Percentiles rank a stretch among this genome's conserved stretches.
These are phyloP conservation scores for Eupelmus urozonus DNA, from an alignment of 2,888 invertebrate species.

Conservation along the genomic window DNA sequence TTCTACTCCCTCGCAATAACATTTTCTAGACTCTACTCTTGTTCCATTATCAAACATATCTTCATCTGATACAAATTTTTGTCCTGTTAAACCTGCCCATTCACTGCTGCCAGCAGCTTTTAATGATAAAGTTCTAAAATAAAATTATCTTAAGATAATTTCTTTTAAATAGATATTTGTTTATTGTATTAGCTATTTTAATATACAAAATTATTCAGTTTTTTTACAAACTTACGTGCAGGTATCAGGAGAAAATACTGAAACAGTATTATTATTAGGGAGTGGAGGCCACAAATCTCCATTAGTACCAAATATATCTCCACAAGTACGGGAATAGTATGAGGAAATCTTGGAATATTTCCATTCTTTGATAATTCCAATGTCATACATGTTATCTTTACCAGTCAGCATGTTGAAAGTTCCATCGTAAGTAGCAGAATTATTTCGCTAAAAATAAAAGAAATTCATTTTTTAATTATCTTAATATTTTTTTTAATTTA, in stretches of 20 bases:
- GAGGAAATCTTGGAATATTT: constrained; percentile 80
- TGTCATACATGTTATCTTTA: constrained; percentile 80
- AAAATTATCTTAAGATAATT: constrained; percentile 20
- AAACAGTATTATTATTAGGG: constrained; percentile 79
- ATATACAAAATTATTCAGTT: constrained; percentile 16
- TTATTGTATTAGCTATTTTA: not conserved
- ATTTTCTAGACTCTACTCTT: constrained; percentile 81
- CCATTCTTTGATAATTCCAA: constrained; percentile 87
- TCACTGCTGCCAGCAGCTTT: constrained; percentile 71
- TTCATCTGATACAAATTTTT: constrained; percentile 80
- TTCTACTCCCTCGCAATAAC: constrained; percentile 82
- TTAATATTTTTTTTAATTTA: not conserved
- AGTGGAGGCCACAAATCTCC: constrained; percentile 91
- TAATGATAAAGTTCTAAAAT: constrained; percentile 76
- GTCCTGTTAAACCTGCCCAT: constrained; percentile 79
- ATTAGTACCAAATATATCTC: constrained; percentile 84
- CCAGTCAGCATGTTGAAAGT: constrained; percentile 88
- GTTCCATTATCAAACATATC: constrained; percentile 87
- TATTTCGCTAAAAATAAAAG: constrained; percentile 83
- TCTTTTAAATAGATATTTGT: constrained; percentile 8
- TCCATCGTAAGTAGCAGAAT: constrained; percentile 86
- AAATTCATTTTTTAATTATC: constrained; percentile 36
- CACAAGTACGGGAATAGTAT: constrained; percentile 82
- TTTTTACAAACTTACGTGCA: constrained; percentile 83
- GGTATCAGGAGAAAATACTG: constrained; percentile 87